Percentiles rank a stretch among this genome's conserved stretches.
Evolutionary conservation across 2,797 vertebrate species (phyloP).

Genomic region (Diceros bicornis): DNA sequence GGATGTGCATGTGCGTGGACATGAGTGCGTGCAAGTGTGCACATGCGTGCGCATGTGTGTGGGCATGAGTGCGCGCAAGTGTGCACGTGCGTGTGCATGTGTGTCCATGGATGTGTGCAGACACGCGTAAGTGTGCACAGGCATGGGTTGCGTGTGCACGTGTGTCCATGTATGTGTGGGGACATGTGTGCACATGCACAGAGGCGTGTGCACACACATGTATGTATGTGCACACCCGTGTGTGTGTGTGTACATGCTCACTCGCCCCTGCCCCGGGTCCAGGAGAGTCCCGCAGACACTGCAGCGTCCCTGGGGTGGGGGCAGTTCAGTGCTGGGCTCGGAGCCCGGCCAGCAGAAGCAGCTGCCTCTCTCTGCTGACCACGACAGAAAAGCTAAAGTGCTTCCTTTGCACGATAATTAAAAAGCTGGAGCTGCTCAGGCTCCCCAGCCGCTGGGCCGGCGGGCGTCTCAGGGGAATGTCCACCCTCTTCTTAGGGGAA

Average conservation of each 20-base stretch:
- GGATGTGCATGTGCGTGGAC: background rate
- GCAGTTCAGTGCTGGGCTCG: rapidly evolving
- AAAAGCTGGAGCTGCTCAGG: background rate
- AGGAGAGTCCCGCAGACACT: background rate
- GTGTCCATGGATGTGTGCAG: background rate
- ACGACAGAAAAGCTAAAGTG: background rate
- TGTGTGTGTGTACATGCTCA: rapidly evolving
- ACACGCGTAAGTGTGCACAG: too few species aligned
- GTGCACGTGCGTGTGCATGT: too few species aligned
- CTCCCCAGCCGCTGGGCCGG: background rate
- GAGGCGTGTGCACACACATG: too few species aligned
- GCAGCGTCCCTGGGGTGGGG: background rate
- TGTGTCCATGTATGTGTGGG: rapidly evolving
- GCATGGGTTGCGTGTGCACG: rapidly evolving
- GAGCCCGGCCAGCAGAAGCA: background rate
- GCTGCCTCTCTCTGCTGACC: background rate
- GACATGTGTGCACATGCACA: rapidly evolving
- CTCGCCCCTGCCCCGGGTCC: background rate
- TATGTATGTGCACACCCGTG: too few species aligned
- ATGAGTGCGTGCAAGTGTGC: background rate
- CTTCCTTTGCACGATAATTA: background rate
- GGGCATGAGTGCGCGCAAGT: too few species aligned
- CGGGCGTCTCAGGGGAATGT: rapidly evolving
- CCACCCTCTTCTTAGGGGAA: background rate
- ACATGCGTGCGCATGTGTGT: rapidly evolving